These are phyloP conservation scores for Xerus rutilus DNA, from an alignment of 2,797 vertebrate genomes.

Conservation along the genomic window DNA sequence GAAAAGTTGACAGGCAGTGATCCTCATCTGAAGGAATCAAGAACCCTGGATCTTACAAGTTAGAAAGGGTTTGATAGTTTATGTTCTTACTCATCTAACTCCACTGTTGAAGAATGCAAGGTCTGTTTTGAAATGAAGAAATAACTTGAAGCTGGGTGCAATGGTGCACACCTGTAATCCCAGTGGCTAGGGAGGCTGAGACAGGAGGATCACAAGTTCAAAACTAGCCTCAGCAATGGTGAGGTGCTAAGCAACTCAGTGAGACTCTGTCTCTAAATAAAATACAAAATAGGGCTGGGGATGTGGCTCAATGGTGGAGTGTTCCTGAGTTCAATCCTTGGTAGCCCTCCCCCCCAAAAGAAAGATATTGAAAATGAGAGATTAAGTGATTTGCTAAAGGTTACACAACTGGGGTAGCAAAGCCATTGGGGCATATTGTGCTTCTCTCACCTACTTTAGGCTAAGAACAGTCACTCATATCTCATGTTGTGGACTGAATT, in stretches of 20 bases:
- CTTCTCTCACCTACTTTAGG: neutral
- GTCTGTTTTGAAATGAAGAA: slow-evolving; percentile 18
- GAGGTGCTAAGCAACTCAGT: too few species aligned
- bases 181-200: too few species aligned
- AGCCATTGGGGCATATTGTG: neutral
- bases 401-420: neutral
- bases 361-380: neutral
- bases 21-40: neutral
- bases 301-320: too few species aligned
- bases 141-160: neutral
- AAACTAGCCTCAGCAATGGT: too few species aligned
- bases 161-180: too few species aligned
- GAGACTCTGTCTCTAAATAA: too few species aligned
- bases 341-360: too few species aligned
- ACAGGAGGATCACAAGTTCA: too few species aligned
- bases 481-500: neutral
- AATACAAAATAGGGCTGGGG: too few species aligned
- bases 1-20: neutral
- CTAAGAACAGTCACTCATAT: neutral
- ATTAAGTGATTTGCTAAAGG: neutral
- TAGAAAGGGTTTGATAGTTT: neutral
- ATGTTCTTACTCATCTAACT: neutral
- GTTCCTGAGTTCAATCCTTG: too few species aligned
- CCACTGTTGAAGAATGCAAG: neutral
- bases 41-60: neutral